Conservation (phyloP, 2,888 invertebrate genomes). For the Gryllus longicercus region DNA sequence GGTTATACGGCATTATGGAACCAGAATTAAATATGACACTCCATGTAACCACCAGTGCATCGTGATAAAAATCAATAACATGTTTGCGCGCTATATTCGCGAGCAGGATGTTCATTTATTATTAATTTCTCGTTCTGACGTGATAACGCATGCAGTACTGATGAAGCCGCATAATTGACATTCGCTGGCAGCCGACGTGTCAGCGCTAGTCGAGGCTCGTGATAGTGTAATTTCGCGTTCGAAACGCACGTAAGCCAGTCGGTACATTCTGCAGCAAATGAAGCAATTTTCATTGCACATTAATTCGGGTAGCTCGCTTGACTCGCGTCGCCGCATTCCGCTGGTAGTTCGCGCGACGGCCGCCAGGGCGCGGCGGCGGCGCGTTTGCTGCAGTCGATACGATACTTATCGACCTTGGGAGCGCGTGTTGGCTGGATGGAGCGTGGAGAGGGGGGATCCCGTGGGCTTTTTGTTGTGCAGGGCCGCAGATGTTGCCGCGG, state of each 20-base stretch:
- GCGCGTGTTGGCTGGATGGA: not conserved
- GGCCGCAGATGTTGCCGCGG: no score
- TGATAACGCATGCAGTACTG: not conserved
- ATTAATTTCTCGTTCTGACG: conserved; percentile 17
- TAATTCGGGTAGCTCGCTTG: not conserved
- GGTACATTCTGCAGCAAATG: not conserved
- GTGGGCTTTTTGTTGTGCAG: no score
- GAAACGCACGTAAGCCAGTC: not conserved
- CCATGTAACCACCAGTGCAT: no score
- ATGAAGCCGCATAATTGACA: not conserved
- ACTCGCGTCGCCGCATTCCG: not conserved
- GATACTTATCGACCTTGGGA: not conserved
- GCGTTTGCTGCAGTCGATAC: not conserved
- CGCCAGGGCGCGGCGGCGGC: not conserved
- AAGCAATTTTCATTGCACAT: not conserved
- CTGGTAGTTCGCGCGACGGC: not conserved
- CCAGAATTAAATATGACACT: no score
- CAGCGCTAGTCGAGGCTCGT: no score
- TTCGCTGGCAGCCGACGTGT: not conserved
- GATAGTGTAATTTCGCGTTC: not conserved
- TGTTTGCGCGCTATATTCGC: not conserved
- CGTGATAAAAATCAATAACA: not conserved
- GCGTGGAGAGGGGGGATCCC: no score
- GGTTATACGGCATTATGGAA: no score
- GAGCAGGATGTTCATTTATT: not conserved